Evolutionary conservation across 2,888 invertebrate species (phyloP), one percentile per base, ranked within the genome.

Genomic region (Rhagium mordax): DNA sequence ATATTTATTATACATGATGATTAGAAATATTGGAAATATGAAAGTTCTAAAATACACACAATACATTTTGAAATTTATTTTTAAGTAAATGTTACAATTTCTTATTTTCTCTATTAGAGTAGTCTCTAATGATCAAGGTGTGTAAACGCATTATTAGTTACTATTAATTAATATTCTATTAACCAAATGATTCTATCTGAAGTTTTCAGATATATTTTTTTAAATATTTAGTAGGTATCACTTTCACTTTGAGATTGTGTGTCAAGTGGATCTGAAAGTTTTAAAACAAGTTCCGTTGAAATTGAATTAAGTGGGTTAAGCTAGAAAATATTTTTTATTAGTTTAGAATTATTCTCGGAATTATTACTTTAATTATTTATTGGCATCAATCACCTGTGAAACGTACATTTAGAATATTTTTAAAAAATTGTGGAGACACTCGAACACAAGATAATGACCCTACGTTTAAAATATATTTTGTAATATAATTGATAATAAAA

Each of bases 221-320:
- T 16, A 10, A 59, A 59, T 16, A 33, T 16, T 16, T 27, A 15
- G 4, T 33, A 15, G 10, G 15, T 15, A 47, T 47, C 41, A 61
- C 61, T 61, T 61, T 61, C 61, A 47, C 47, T 61, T 61, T 47
- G 18, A 13, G 4, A n/a, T 61, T 61, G 61, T 61, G 21, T 61
- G 61, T 61, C 61, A 61, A 61, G 61, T 61, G 24, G 61, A 47
- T 20, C 47, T 47, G 61, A 61, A 61, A 61, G 61, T 61, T 61
- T 61, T 61, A 20, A 61, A 7, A 7, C 61, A 61, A 47, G 61
- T 61, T 47, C 61, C 61, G 61, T 61, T 61, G 41, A 21, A 13
- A 61, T 33, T 33, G 10, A 33, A 33, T 41, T 61, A 41, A 47
- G 61, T 61, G n/a, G 61, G 61, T 61, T 61, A 61, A 41, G 41